These are phyloP conservation scores for Crenichthys baileyi DNA, from an alignment of 2,797 vertebrate genomes.

Conservation along the genomic window DNA sequence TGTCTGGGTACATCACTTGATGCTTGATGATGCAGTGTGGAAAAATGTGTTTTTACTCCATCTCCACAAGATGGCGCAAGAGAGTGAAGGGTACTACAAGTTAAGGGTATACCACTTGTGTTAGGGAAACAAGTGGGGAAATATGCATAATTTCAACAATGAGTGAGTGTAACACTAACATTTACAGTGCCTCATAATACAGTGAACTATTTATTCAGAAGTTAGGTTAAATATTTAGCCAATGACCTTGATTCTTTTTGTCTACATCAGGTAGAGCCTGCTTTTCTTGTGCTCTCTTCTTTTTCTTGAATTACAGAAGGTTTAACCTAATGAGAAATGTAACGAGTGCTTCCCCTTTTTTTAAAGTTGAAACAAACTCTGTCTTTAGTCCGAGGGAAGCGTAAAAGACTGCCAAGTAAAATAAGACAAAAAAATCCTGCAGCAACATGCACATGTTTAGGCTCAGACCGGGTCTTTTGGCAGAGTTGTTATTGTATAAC, in stretches of 20 bases:
- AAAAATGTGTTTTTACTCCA: conserved; percentile 1
- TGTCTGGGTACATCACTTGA: too few relatives aligned
- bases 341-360: not conserved
- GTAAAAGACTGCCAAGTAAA: not conserved
- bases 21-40: not conserved
- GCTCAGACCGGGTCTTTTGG: conserved; percentile 27
- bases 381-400: not conserved
- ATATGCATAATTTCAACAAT: not conserved
- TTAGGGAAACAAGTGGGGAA: not conserved
- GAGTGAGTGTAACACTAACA: not conserved
- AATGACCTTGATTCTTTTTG: not conserved
- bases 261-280: not conserved
- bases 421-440: conserved; percentile 19
- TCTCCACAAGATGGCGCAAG: conserved; percentile 53
- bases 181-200: not conserved
- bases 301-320: not conserved
- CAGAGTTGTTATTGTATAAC: conserved; percentile 40
- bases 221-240: not conserved
- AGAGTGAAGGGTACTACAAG: not conserved
- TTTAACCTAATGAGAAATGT: not conserved
- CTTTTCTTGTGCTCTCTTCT: not conserved
- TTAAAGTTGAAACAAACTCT: not conserved
- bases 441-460: conserved; percentile 19
- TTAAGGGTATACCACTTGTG: not conserved
- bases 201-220: not conserved